Percentiles rank a stretch among this genome's conserved stretches.
These are phyloP conservation scores for Pegea sp. DNA, from an alignment of 23 tunicate genomes.

Conservation along the genomic window DNA sequence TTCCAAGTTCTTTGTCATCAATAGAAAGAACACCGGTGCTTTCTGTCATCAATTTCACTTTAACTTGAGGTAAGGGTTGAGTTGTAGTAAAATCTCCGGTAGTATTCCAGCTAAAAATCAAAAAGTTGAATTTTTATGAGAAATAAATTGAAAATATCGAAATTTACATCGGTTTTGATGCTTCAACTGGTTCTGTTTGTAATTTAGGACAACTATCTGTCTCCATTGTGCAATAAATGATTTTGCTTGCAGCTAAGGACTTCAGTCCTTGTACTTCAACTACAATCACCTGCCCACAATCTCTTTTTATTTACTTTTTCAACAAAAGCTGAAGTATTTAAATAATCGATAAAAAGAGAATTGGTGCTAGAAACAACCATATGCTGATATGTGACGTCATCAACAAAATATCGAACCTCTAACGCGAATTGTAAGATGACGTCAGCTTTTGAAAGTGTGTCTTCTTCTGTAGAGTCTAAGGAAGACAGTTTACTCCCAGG, in stretches of 20 bases:
- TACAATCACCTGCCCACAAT: constrained; percentile 83
- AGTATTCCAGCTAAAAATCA: constrained; percentile 46
- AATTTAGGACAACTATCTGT: constrained; percentile 70
- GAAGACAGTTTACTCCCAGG: constrained; percentile 17
- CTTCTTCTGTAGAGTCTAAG: constrained; percentile 38
- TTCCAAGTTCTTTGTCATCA: constrained; percentile 95
- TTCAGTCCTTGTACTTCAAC: constrained; percentile 67
- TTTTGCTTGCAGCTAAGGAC: constrained; percentile 39
- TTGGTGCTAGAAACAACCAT: neutral
- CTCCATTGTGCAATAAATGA: constrained; percentile 96
- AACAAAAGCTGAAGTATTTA: no score
- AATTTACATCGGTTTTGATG: constrained; percentile 63
- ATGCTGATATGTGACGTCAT: neutral
- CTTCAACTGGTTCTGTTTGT: constrained; percentile 86
- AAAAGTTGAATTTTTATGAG: neutral
- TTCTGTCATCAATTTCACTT: constrained; percentile 77
- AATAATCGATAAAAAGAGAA: neutral
- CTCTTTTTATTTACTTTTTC: no score
- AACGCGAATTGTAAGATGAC: constrained; percentile 49
- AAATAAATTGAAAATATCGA: neutral
- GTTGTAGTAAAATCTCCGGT: constrained; percentile 79
- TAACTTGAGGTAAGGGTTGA: constrained; percentile 72
- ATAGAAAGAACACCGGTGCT: constrained; percentile 73
- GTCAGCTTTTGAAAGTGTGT: constrained; percentile 60
- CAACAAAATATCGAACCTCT: constrained; percentile 16